phyloP scores from a whole-genome alignment of 2,113 vertebrate species.

The Prolemur simus region DNA sequence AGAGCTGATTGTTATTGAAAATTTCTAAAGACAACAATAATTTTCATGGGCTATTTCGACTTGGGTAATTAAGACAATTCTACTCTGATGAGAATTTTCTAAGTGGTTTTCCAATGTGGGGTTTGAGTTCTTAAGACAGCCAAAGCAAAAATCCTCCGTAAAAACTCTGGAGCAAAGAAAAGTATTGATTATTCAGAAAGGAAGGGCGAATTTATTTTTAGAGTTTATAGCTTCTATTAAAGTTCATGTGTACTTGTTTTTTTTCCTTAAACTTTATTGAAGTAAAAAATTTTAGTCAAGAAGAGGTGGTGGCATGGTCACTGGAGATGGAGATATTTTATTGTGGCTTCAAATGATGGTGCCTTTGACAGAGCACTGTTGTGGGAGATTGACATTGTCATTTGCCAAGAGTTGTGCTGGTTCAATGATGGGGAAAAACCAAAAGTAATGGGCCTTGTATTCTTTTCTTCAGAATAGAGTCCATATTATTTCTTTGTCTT shows the following conservation, averaged over 20 bases:
- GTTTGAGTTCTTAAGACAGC: not conserved
- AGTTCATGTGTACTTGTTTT: not conserved
- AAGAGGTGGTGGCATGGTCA: not conserved
- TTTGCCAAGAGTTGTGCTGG: not conserved
- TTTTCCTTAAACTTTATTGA: slow-evolving; percentile 38
- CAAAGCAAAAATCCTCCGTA: not conserved
- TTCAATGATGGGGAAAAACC: not conserved
- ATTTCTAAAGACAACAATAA: slow-evolving; percentile 11
- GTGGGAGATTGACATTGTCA: not conserved
- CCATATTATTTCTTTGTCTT: not conserved
- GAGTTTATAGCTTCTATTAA: not conserved
- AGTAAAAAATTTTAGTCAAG: slow-evolving; percentile 1
- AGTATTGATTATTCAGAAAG: not conserved
- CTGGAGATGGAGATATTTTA: not conserved
- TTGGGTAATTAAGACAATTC: slow-evolving; percentile 20
- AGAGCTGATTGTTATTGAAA: not conserved
- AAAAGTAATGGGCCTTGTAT: not conserved
- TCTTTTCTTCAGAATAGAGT: slow-evolving; percentile 14
- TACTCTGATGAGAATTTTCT: not conserved
- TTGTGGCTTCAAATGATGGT: not conserved
- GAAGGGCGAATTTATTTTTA: not conserved
- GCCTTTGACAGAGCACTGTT: not conserved
- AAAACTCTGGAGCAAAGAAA: slow-evolving; percentile 38
- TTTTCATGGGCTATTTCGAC: slow-evolving; percentile 6
- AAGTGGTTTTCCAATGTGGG: slow-evolving; percentile 16